These are phyloP conservation scores for Patella ulyssiponensis DNA, from an alignment of 2,888 invertebrate genomes.

Conservation along the genomic window DNA sequence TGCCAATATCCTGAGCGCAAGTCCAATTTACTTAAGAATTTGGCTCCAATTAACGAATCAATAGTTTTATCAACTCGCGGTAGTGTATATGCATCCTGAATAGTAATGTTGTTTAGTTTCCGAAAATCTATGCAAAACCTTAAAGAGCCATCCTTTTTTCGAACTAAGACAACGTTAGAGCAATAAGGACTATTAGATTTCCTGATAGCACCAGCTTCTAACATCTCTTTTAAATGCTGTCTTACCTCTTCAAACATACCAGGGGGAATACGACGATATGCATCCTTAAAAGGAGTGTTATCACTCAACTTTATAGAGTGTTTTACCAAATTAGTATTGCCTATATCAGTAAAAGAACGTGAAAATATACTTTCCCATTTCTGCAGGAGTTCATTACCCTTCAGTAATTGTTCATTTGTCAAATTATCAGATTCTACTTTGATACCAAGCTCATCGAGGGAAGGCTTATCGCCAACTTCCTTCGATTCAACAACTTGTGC, in stretches of 20 bases:
- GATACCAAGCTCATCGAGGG: no score
- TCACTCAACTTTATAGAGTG: no score
- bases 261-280: slow-evolving; percentile 40
- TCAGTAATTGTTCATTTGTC: neutral
- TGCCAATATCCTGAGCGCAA: slow-evolving; percentile 34
- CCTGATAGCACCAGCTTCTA: slow-evolving; percentile 38
- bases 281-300: no score
- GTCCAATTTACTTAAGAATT: slow-evolving; percentile 31
- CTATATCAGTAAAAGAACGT: slow-evolving; percentile 29
- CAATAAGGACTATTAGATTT: slow-evolving; percentile 34
- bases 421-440: neutral
- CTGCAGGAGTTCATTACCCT: neutral
- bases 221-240: slow-evolving; percentile 38
- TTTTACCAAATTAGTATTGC: slow-evolving; percentile 21
- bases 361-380: slow-evolving; percentile 24
- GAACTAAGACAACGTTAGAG: slow-evolving; percentile 34
- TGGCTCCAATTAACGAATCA: slow-evolving; percentile 30
- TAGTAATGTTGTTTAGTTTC: slow-evolving; percentile 33
- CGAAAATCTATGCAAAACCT: slow-evolving; percentile 39
- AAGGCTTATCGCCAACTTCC: no score
- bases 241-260: slow-evolving; percentile 41
- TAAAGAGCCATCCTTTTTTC: slow-evolving; percentile 36
- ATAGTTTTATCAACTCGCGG: slow-evolving; percentile 42
- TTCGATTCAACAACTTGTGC: no score
- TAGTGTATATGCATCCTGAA: slow-evolving; percentile 39